phyloP scores from a whole-genome alignment of 35 echinoderm and acorn worm species.

The Diadema setosum region DNA sequence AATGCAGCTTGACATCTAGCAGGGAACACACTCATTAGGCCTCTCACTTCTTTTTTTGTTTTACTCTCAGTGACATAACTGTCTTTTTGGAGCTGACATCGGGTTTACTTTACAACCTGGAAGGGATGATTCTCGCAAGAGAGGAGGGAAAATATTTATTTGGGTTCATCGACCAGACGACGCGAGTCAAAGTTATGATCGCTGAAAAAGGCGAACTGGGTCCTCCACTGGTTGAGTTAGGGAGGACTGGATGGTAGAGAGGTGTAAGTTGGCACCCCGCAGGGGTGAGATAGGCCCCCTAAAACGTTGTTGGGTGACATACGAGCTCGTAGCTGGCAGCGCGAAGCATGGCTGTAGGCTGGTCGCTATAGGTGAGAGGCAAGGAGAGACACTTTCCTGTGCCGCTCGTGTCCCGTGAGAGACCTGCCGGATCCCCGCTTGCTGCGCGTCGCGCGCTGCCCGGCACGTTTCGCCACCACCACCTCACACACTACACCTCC shows the following conservation, averaged over 20 bases:
- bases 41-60: not conserved
- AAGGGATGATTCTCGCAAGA: not conserved
- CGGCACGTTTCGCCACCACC: conserved; percentile 2
- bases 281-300: not conserved
- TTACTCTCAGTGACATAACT: not conserved
- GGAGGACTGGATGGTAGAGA: not conserved
- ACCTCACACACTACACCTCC: not conserved
- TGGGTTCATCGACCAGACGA: not conserved
- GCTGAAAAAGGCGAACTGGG: no score
- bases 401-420: not conserved
- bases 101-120: not conserved
- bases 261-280: not conserved
- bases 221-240: no score
- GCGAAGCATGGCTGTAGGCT: not conserved
- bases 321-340: not conserved
- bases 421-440: not conserved
- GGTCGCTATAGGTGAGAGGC: not conserved
- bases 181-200: not conserved
- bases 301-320: not conserved
- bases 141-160: not conserved
- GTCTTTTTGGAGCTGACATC: not conserved
- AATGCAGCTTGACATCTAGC: not conserved
- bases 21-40: not conserved
- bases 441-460: not conserved
- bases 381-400: not conserved